Conservation (phyloP, 2,113 vertebrate genomes). For the Apus apus region DNA sequence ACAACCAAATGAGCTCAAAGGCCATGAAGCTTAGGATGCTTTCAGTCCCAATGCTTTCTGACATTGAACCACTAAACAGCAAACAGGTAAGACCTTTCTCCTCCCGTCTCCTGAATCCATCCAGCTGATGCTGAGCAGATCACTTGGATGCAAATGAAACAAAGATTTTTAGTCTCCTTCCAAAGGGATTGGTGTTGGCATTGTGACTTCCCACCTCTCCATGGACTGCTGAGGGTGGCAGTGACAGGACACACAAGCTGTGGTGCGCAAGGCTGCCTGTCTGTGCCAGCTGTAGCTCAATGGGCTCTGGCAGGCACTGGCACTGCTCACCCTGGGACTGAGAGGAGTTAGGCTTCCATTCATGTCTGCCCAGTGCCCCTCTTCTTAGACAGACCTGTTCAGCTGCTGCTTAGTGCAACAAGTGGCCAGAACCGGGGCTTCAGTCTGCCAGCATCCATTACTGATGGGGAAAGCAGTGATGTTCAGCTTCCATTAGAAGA, state of each 20-base stretch:
- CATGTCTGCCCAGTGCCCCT: not conserved
- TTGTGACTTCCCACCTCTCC: not conserved
- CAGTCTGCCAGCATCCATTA: not conserved
- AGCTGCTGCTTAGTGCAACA: not conserved
- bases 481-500: conserved; percentile 36
- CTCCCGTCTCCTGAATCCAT: not conserved
- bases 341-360: not conserved
- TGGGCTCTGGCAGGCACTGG: not conserved
- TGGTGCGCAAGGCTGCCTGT: not conserved
- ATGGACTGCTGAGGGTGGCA: not conserved
- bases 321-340: not conserved
- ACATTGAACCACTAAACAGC: not conserved
- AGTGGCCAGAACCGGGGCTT: not conserved
- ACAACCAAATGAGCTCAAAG: not conserved
- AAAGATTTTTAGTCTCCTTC: not conserved
- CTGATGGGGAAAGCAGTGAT: not conserved
- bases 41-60: not conserved
- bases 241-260: not conserved
- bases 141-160: not conserved
- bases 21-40: not conserved
- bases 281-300: not conserved
- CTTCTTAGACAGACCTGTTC: not conserved
- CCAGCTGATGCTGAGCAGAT: not conserved
- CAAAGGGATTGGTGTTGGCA: not conserved
- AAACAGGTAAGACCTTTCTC: not conserved